Evolutionary conservation across 2,113 vertebrate species (phyloP).

Genomic region (Serinus canaria): DNA sequence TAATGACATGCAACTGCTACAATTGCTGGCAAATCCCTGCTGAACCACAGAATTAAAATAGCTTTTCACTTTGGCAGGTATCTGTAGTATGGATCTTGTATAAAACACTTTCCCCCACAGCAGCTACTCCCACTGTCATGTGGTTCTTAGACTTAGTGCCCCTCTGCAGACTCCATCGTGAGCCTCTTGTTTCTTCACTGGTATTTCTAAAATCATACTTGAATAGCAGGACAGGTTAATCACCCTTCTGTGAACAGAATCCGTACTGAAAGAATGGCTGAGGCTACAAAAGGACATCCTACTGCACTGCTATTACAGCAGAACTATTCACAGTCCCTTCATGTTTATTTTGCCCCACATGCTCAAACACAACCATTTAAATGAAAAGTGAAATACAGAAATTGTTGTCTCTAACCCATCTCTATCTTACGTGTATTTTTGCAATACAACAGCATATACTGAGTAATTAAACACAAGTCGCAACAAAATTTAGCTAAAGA

Average conservation of each 20-base stretch:
- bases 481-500: conserved; percentile 13
- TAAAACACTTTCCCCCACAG: not conserved
- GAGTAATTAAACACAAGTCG: not conserved
- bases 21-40: not conserved
- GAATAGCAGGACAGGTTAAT: not conserved
- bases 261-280: not conserved
- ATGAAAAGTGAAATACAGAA: not conserved
- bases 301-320: not conserved
- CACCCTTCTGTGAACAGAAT: not conserved
- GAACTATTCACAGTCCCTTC: not conserved
- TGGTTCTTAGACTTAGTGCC: not conserved
- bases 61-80: not conserved
- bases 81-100: not conserved
- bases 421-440: not conserved
- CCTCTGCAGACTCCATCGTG: not conserved
- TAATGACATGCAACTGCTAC: not conserved
- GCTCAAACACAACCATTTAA: not conserved
- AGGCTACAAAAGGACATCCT: not conserved
- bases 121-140: not conserved
- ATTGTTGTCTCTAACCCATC: not conserved
- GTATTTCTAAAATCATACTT: not conserved
- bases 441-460: not conserved
- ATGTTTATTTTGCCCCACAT: not conserved
- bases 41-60: not conserved
- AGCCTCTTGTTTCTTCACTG: not conserved